Conservation (phyloP, 2,888 invertebrate species). For the Lepidochrysops patricia region DNA sequence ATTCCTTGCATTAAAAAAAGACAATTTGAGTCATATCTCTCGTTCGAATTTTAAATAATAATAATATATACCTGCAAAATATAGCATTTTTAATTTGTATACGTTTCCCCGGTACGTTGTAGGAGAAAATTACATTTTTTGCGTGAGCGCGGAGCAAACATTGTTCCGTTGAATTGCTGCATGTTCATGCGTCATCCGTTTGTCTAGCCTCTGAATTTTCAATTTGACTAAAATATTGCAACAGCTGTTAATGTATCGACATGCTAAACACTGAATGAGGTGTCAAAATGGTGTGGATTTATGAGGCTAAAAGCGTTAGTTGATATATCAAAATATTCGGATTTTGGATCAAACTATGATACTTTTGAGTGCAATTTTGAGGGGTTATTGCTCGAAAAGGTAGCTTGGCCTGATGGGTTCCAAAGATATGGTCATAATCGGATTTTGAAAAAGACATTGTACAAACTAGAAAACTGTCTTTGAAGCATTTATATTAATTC, state of each 20-base stretch:
- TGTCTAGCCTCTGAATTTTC: conserved; percentile 13
- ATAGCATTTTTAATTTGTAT: conserved; percentile 2
- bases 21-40: too few species aligned
- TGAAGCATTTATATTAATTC: neutral
- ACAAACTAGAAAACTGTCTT: neutral
- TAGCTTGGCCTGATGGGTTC: too few species aligned
- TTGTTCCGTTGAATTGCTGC: conserved; percentile 15
- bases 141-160: conserved; percentile 9
- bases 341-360: neutral
- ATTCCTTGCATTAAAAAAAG: too few species aligned
- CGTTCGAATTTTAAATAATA: too few species aligned
- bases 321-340: neutral
- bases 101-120: neutral
- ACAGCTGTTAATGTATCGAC: neutral
- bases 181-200: conserved; percentile 13
- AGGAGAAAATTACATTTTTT: conserved; percentile 14
- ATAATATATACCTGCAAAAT: neutral
- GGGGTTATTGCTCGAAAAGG: too few species aligned
- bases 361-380: neutral
- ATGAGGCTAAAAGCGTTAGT: neutral
- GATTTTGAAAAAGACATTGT: too few species aligned
- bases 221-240: conserved; percentile 14
- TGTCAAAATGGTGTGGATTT: neutral
- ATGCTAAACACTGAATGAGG: conserved; percentile 4
- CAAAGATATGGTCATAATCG: too few species aligned